Evolutionary conservation across 2,113 vertebrate genomes (phyloP), one percentile per base, ranked within the genome.

Genomic region (Pionites leucogaster): DNA sequence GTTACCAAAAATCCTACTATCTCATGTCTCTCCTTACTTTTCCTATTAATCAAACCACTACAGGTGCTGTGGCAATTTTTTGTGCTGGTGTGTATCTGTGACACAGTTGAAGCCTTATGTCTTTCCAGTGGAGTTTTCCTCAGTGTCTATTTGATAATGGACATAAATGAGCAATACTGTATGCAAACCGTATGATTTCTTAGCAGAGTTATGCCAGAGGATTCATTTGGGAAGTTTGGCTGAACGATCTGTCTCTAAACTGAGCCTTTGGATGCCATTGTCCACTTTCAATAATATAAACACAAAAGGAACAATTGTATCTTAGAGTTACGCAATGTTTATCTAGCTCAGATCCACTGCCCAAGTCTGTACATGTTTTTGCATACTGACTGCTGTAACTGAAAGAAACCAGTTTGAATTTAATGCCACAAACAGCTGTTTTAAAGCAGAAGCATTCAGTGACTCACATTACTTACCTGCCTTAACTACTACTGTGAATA

Each of bases 171-270:
- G 44, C 41, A 77, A 27, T 35, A 49, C 0, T 11, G 68, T 72
- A 33, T 35, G 44, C 71, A 91, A 49, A 90, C 14, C 62, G n/a
- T 37, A 33, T 17, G 33, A 39, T 75, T 92, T 64, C 1, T 0
- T 44, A 44, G 77, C n/a, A 18, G 52, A 71, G n/a, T 53, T 85
- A 29, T 23, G 42, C 63, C 0, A 0, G 64, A 53, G 59, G 31
- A 25, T 52, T 84, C 52, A n/a, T 69, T 90, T 41, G 81, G 62
- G 77, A 59, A 68, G 27, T 60, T 8, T 82, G 84, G 63, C 79
- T 77, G 94, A 80, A 83, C 6, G 1, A 27, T 62, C 85, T 86
- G 68, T 94, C 84, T 97, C 88, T 90, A 82, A 94, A n/a, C 87
- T n/a, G 25, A 69, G 47, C 57, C 60, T 91, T 82, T 3, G 4